phyloP scores from a whole-genome alignment of 2,797 vertebrate genomes.

The Sebastes matsubarae region DNA sequence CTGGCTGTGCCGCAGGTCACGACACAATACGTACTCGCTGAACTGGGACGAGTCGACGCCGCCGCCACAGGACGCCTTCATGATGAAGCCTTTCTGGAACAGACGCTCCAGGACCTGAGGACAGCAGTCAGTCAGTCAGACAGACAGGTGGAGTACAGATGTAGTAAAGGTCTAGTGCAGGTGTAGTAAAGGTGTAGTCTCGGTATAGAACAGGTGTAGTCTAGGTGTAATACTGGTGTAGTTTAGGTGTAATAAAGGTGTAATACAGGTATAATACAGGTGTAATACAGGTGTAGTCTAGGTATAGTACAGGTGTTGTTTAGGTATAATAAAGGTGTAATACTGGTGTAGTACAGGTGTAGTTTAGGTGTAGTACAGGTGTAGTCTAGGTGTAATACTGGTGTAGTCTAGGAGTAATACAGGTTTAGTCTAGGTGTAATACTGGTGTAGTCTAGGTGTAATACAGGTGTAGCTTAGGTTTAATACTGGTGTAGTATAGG shows the following conservation, averaged over 20 bases:
- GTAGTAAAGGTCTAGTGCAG: background rate
- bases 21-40: constrained; percentile 91
- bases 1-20: constrained; percentile 83
- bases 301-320: no score
- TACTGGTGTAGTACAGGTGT: no score
- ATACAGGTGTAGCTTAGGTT: fast-evolving
- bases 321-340: no score
- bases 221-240: fast-evolving
- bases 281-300: fast-evolving
- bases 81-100: constrained; percentile 89
- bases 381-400: no score
- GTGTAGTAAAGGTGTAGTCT: no score
- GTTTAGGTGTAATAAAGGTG: no score
- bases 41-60: constrained; percentile 94
- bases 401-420: fast-evolving
- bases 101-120: constrained; percentile 90
- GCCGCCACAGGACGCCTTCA: constrained; percentile 89
- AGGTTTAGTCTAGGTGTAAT: fast-evolving
- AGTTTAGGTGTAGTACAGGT: no score
- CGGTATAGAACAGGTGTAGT: no score
- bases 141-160: background rate
- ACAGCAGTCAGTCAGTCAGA: background rate
- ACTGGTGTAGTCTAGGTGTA: fast-evolving
- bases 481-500: no score
- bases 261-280: no score